These are phyloP conservation scores for Sebastes nivosus DNA, from an alignment of 2,797 vertebrate genomes.

Conservation along the genomic window DNA sequence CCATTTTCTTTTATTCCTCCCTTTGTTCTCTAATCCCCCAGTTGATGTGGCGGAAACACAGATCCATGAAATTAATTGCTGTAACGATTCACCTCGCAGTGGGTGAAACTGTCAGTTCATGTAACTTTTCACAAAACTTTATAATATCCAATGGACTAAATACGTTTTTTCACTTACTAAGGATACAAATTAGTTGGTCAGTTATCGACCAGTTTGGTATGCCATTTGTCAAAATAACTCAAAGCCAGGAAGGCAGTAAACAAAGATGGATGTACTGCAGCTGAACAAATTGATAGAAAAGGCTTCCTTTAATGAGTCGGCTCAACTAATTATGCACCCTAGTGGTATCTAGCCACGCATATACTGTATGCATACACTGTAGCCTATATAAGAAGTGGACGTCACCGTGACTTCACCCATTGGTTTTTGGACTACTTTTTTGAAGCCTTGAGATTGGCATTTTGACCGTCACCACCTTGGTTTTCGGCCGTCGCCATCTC, in stretches of 20 bases:
- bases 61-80: conserved; percentile 48
- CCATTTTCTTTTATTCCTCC: conserved; percentile 38
- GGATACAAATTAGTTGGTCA: not conserved
- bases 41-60: conserved; percentile 45
- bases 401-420: too few species aligned
- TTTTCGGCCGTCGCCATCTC: too few species aligned
- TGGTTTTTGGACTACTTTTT: too few species aligned
- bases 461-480: too few species aligned
- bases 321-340: not conserved
- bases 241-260: not conserved
- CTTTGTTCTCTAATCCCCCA: conserved; percentile 48
- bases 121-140: conserved; percentile 23
- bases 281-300: not conserved
- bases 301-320: not conserved
- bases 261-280: not conserved
- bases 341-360: too few species aligned
- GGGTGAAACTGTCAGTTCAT: conserved; percentile 1
- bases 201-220: not conserved
- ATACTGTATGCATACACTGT: not conserved
- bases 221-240: not conserved
- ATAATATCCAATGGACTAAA: not conserved
- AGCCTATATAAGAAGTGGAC: too few species aligned
- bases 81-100: conserved; percentile 31
- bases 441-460: too few species aligned
- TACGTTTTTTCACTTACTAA: not conserved